These are phyloP conservation scores for Lateolabrax maculatus DNA, from an alignment of 2,797 vertebrate genomes.

Conservation along the genomic window DNA sequence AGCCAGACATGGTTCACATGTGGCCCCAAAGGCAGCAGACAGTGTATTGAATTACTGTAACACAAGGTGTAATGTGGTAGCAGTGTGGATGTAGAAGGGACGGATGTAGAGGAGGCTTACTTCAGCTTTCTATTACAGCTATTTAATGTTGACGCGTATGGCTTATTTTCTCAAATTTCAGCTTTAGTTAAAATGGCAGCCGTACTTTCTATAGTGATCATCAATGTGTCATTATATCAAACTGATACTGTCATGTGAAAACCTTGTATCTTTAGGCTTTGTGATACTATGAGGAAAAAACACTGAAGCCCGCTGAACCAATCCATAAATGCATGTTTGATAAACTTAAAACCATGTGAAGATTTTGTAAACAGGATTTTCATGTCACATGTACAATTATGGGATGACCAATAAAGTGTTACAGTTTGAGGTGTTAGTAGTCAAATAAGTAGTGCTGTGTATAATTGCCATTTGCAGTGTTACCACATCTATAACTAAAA, in stretches of 20 bases:
- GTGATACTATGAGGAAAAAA: neutral
- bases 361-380: neutral
- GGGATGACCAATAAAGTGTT: neutral
- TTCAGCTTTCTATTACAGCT: conserved; percentile 41
- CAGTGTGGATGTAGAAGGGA: conserved; percentile 50
- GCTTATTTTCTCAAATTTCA: conserved; percentile 42
- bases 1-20: conserved; percentile 72
- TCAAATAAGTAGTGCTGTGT: conserved; percentile 11
- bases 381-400: neutral
- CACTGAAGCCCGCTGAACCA: neutral
- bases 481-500: conserved; percentile 54
- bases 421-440: conserved; percentile 18
- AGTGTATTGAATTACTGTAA: conserved; percentile 78
- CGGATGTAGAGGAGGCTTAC: conserved; percentile 48
- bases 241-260: conserved; percentile 4
- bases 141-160: conserved; percentile 29
- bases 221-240: conserved; percentile 19
- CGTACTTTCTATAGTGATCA: neutral
- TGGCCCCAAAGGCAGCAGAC: conserved; percentile 75
- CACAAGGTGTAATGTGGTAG: conserved; percentile 75
- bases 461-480: conserved; percentile 31
- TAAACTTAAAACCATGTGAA: neutral
- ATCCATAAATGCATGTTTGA: neutral
- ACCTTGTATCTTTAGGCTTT: neutral
- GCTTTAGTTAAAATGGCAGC: conserved; percentile 9